A percentile compares a stretch with the other conserved stretches of the same genome.
Evolutionary conservation across 1,140 invertebrate species (phyloP).

Genomic region (Drosophila erecta): DNA sequence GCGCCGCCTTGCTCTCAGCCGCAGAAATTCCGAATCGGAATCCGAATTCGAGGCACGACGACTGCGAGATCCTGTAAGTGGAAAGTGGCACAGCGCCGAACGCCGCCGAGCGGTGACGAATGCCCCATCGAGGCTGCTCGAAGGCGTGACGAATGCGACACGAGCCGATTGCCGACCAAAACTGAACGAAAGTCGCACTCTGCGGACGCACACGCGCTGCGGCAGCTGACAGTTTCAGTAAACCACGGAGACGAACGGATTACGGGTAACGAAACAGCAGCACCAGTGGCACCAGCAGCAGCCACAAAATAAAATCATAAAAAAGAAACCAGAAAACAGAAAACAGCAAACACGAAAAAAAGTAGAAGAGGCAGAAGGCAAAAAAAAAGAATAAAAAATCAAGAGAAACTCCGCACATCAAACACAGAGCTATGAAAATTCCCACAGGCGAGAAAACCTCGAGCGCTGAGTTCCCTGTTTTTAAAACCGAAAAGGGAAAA

Average conservation of each 20-base stretch:
- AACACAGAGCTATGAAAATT: background rate
- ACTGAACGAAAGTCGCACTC: constrained; percentile 82
- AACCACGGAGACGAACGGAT: constrained; percentile 84
- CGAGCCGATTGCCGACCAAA: constrained; percentile 38
- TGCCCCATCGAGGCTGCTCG: background rate
- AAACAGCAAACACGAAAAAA: constrained; percentile 11
- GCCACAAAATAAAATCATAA: constrained; percentile 14
- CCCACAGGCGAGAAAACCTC: background rate
- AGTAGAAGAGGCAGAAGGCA: background rate
- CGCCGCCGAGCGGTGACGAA: background rate
- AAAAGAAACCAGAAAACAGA: background rate
- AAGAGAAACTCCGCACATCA: background rate
- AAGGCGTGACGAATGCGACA: constrained; percentile 3
- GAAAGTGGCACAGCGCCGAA: constrained; percentile 58
- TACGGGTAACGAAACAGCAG: constrained; percentile 77
- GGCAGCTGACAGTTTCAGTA: constrained; percentile 84
- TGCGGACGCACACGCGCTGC: constrained; percentile 69
- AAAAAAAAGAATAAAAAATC: background rate
- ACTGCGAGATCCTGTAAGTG: constrained; percentile 1
- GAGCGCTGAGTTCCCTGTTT: constrained; percentile 3
- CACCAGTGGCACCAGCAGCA: constrained; percentile 4
- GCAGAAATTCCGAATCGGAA: constrained; percentile 4
- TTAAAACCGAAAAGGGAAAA: background rate
- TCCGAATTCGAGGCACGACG: background rate
- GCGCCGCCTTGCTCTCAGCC: background rate